A percentile compares a stretch with the other conserved stretches of the same genome.
Conservation (phyloP, 2,888 invertebrate genomes). For the Horisme vitalbata region DNA sequence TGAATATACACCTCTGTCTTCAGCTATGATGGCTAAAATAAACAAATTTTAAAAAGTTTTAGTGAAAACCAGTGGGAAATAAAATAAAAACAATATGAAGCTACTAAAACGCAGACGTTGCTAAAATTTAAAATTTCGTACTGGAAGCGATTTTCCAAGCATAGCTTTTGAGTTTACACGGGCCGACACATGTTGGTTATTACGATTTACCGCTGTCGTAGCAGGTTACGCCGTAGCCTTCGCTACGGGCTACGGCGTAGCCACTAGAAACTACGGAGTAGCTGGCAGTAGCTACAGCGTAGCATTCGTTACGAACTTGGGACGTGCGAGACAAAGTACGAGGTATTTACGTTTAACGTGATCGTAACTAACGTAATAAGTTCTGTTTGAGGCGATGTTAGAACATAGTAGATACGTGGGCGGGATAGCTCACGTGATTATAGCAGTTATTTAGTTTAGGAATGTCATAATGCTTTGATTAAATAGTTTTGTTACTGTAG, state of each 20-base stretch:
- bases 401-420: slow-evolving; percentile 24
- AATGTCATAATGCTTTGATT: background rate
- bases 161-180: slow-evolving; percentile 24
- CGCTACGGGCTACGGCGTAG: slow-evolving; percentile 23
- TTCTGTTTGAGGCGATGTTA: slow-evolving; percentile 31
- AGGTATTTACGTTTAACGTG: slow-evolving; percentile 18
- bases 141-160: slow-evolving; percentile 22
- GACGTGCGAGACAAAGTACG: slow-evolving; percentile 1
- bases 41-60: too few species aligned
- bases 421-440: slow-evolving; percentile 11
- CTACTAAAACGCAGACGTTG: slow-evolving; percentile 20
- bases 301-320: slow-evolving; percentile 19
- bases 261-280: slow-evolving; percentile 8
- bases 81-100: slow-evolving; percentile 13
- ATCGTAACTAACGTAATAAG: slow-evolving; percentile 29
- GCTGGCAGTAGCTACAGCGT: slow-evolving; percentile 27
- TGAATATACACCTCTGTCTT: too few species aligned
- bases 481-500: too few species aligned
- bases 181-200: slow-evolving; percentile 32
- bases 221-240: slow-evolving; percentile 11
- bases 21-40: too few species aligned
- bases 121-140: slow-evolving; percentile 23
- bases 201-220: slow-evolving; percentile 22
- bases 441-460: slow-evolving; percentile 2
- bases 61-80: background rate